Evolutionary conservation across 2,888 invertebrate genomes (phyloP).

Genomic region (Mimumesa dahlbomi): DNA sequence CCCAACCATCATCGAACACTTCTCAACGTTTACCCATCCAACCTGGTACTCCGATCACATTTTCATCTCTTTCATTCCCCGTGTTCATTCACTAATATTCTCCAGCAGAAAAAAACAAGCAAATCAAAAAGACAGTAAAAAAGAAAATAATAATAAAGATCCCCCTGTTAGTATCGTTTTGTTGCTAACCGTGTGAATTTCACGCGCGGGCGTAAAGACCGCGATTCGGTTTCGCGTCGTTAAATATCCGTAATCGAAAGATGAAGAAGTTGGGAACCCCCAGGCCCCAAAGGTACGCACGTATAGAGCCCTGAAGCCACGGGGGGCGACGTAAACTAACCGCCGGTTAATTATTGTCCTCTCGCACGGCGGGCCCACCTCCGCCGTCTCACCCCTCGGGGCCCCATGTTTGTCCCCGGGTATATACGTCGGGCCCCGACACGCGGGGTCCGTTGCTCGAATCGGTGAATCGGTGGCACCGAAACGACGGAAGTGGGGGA

Average conservation of each 20-base stretch:
- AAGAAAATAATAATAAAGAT: too few relatives aligned
- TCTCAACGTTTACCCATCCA: too few relatives aligned
- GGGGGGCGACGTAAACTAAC: conserved; percentile 79
- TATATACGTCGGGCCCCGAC: conserved; percentile 20
- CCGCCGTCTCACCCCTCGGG: neutral
- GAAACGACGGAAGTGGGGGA: conserved; percentile 15
- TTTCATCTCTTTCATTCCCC: too few relatives aligned
- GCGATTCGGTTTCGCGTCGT: neutral
- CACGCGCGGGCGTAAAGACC: neutral
- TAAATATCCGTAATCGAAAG: too few relatives aligned
- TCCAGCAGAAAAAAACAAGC: too few relatives aligned
- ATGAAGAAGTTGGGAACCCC: conserved; percentile 6
- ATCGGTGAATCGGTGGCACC: conserved; percentile 48
- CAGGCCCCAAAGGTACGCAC: conserved; percentile 31
- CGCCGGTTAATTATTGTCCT: conserved; percentile 79
- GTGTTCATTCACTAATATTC: too few relatives aligned
- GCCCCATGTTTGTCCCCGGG: conserved; percentile 1
- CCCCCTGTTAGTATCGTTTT: too few relatives aligned
- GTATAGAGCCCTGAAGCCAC: conserved; percentile 64
- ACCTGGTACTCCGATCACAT: too few relatives aligned
- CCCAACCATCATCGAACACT: conserved; percentile 36
- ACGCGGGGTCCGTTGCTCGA: conserved; percentile 41
- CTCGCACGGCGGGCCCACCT: conserved; percentile 54
- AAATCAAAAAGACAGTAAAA: too few relatives aligned
- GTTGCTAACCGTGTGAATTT: too few relatives aligned